Evolutionary conservation across 2,888 invertebrate species (phyloP).

Genomic region (Masnerella sp.): DNA sequence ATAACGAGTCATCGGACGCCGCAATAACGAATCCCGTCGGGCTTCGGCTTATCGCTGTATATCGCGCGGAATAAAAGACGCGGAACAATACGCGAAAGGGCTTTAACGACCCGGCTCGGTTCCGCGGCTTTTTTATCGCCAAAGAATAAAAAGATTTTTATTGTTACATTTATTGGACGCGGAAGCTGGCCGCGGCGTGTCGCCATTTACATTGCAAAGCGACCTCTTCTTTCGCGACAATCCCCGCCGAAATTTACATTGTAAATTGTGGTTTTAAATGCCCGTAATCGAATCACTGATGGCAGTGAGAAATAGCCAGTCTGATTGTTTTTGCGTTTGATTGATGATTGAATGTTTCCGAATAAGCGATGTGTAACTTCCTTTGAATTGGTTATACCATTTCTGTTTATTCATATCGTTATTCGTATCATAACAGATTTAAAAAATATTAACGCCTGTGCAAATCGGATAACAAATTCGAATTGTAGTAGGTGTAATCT

Average conservation of each 20-base stretch:
- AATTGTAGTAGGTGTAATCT: too few species aligned
- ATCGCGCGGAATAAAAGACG: conserved; percentile 10
- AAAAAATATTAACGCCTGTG: too few species aligned
- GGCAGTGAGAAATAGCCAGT: too few species aligned
- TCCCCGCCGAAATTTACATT: conserved; percentile 9
- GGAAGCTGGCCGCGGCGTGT: conserved; percentile 11
- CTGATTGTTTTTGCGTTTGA: too few species aligned
- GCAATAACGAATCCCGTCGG: conserved; percentile 1
- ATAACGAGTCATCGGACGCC: conserved; percentile 7
- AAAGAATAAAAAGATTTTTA: conserved; percentile 4
- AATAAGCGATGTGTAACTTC: too few species aligned
- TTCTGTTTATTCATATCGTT: too few species aligned
- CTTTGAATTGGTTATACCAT: too few species aligned
- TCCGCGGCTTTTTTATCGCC: not conserved
- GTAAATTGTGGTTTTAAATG: conserved; percentile 3
- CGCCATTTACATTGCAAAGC: conserved; percentile 24
- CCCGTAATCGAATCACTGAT: too few species aligned
- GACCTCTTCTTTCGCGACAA: conserved; percentile 5
- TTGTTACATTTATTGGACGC: conserved; percentile 18
- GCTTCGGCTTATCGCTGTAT: conserved; percentile 3
- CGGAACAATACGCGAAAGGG: conserved; percentile 15
- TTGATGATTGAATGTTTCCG: too few species aligned
- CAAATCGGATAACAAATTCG: too few species aligned
- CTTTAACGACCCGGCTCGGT: not conserved
- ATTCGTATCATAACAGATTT: too few species aligned